Evolutionary conservation across 2,888 invertebrate species (phyloP), one percentile per base, ranked within the genome.

Genomic region (Mythimna lalbum): DNA sequence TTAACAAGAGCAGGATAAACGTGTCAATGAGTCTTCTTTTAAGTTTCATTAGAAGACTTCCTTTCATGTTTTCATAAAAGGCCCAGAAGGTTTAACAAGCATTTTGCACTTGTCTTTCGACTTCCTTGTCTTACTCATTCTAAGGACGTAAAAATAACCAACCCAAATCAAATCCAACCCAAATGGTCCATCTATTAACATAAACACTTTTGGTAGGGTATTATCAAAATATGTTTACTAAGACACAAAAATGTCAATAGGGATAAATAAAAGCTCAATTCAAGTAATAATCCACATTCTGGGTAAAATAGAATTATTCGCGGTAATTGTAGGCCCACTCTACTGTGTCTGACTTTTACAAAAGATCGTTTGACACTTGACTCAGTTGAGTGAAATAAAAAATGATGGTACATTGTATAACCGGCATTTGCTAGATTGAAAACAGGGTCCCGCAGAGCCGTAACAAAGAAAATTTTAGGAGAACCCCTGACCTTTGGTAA

Each of bases 381-480:
- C 6, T 77, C 39, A 62, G 17, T 33, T 43, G 33, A 49, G 49
- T 50, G 21, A 14, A 63, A 59, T 57, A 50, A 71, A 7, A 63
- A 78, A 63, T 78, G 33, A 53, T 49, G n/a, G 12, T n/a, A 21
- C n/a, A 62, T 49, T 59, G n/a, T 57, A 59, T 39, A 49, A 70
- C 49, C 52, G 31, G 49, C 31, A 47, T 70, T 47, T 68, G 23
- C n/a, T 49, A 53, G 62, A n/a, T 50, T 57, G 70, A 62, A 77
- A 59, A 53, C 47, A 21, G 57, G 68, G 14, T 43, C n/a, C 14
- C 12, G n/a, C 50, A 50, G 3, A 3, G 50, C 31, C 33, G 39
- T 43, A 59, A 73, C 80, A 79, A 78, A 75, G 76, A 60, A 50
- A 63, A 66, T 73, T 76, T 66, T 27, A 36, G 52, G 27, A 63